Base-by-base conservation (phyloP, 2,113 vertebrate species). In the Hippolais icterina region DNA sequence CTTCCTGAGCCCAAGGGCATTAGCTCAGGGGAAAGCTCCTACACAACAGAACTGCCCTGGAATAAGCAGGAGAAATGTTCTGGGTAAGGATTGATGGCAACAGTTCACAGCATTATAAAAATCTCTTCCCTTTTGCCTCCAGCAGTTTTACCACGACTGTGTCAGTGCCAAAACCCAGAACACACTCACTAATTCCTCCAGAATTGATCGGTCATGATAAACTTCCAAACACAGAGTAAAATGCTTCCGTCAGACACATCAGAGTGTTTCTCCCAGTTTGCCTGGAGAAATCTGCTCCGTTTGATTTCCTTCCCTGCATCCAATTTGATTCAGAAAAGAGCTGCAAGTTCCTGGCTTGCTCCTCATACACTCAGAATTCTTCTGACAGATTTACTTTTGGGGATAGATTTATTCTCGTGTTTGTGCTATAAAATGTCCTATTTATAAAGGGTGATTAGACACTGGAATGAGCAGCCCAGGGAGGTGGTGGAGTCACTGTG, bases 151-250 rank as follows among this genome's bases (percentile, higher is more conserved):
- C 94, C 91, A 95, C 8, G 69, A 70, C 75, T 97, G 84, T 82
- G 79, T 87, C 82, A 16, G 66, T 93, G 95, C 96, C 96, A 97
- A 93, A 91, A 96, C 27, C 50, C 94, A 94, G 94, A 91, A 70
- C 59, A 89, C 66, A 24, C 91, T 97, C 84, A 72, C 87, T 95
- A 91, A 96, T 96, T 96, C 91, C 63, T 94, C 91, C 94, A 94
- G 93, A 95, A 96, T 72, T 95, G 93, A 97, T 97, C 28, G 25
- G 87, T 96, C 84, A 68, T 80, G 94, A 96, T 97, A 96, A 96
- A 91, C 87, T 77, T 95, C 93, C 94, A 94, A 95, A 87, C 79
- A 80, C 83, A 81, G 90, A 77, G 92, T 41, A 59, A 93, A 96
- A 92, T 25, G 53, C 85, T 93, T 92, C 88, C 2, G 19, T 83